These are phyloP conservation scores for Umimayanthus chanpuru DNA, from an alignment of 92 coral and sea anemone genomes.

Conservation along the genomic window DNA sequence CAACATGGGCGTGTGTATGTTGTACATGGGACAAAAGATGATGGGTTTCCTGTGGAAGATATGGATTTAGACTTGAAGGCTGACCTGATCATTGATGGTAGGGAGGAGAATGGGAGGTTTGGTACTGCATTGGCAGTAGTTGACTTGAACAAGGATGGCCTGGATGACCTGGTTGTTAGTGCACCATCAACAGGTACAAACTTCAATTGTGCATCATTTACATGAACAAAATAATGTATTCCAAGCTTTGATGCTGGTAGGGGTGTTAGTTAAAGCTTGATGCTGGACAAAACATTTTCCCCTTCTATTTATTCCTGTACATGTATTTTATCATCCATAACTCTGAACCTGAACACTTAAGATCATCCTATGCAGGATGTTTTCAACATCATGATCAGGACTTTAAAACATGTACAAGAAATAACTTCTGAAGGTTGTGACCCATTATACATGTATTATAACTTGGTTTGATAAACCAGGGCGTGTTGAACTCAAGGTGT, in stretches of 20 bases:
- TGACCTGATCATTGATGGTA: slow-evolving; percentile 73
- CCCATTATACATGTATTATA: too few relatives aligned
- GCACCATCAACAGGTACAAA: slow-evolving; percentile 89
- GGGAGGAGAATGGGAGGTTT: slow-evolving; percentile 78
- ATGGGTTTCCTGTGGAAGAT: slow-evolving; percentile 60
- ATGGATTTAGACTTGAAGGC: slow-evolving; percentile 77
- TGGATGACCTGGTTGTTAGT: slow-evolving; percentile 92
- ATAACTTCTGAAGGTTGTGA: too few relatives aligned
- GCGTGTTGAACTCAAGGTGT: too few relatives aligned
- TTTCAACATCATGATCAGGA: too few relatives aligned
- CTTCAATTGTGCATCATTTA: too few relatives aligned
- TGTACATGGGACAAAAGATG: slow-evolving; percentile 54
- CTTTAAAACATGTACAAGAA: too few relatives aligned
- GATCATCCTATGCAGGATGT: background rate
- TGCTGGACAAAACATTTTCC: background rate
- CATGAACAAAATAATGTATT: too few relatives aligned
- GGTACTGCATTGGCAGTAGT: slow-evolving; percentile 85
- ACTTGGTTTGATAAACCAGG: too few relatives aligned
- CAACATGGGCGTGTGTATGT: slow-evolving; percentile 91
- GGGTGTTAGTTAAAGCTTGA: background rate
- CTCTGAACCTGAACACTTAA: background rate
- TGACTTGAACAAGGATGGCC: slow-evolving; percentile 87
- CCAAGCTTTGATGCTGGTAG: background rate
- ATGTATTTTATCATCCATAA: too few relatives aligned
- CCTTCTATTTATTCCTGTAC: background rate